Conservation (phyloP, 2,797 vertebrate species). For the Melanotaenia boesemani region DNA sequence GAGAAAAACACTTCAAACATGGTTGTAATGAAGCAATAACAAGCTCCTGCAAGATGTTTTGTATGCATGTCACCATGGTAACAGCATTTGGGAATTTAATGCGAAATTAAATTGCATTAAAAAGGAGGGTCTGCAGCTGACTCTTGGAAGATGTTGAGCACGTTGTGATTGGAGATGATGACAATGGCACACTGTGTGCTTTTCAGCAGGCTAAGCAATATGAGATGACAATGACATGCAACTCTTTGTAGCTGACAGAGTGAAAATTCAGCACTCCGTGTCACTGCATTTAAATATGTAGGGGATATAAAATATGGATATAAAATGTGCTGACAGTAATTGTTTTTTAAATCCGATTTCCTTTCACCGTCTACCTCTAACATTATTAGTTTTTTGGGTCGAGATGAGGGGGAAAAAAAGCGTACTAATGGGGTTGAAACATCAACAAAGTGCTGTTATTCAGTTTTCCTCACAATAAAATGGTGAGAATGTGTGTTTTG, state of each 20-base stretch:
- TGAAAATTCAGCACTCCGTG: slow-evolving; percentile 4
- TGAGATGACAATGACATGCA: slow-evolving; percentile 15
- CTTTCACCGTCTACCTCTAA: background rate
- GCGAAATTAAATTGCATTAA: slow-evolving; percentile 65
- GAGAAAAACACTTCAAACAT: slow-evolving; percentile 45
- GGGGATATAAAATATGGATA: background rate
- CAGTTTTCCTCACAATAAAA: background rate
- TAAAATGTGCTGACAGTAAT: slow-evolving; percentile 18
- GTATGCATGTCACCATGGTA: slow-evolving; percentile 58
- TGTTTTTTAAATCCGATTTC: slow-evolving; percentile 22
- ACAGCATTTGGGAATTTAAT: slow-evolving; percentile 54
- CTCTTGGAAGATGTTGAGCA: slow-evolving; percentile 15
- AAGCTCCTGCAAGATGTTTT: slow-evolving; percentile 52
- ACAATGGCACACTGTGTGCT: slow-evolving; percentile 31
- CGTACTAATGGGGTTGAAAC: background rate
- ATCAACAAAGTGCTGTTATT: slow-evolving; percentile 13
- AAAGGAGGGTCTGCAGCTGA: slow-evolving; percentile 20
- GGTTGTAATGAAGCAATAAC: slow-evolving; percentile 68
- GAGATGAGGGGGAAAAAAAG: background rate
- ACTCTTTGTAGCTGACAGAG: background rate
- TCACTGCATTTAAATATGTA: slow-evolving; percentile 11
- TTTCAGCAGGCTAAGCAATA: slow-evolving; percentile 30
- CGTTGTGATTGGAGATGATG: slow-evolving; percentile 26
- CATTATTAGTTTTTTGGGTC: slow-evolving; percentile 1
- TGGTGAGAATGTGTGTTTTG: background rate